Base-by-base conservation (phyloP, 2,888 invertebrate species). In the Idaea dimidiata region DNA sequence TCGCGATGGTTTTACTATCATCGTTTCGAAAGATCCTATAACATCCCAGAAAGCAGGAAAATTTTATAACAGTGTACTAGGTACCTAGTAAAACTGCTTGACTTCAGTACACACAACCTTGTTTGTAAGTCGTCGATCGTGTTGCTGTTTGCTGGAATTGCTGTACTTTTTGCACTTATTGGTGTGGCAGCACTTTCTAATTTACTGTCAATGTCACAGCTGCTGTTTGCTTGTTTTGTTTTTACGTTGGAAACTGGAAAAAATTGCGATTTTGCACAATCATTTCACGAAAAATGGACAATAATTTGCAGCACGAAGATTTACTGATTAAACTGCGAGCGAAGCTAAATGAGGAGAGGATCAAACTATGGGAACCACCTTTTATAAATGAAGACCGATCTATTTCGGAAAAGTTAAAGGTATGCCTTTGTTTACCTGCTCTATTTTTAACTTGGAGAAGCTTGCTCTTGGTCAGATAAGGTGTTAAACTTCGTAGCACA, bases 291-390 rank as follows among this genome's bases (percentile, higher is more conserved):
- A 71, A 60, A 66, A 90, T 91, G 91, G 89, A 87, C 54, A 66
- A 65, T 0, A 86, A 83, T 72, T 79, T 92, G 14, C 85, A 89
- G 64, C 88, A 91, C 63, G 95, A 96, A 81, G 95, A 95, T 83
- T 86, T 94, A 71, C 86, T 95, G 16, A 94, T 95, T 59, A 94
- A 94, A 87, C 88, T 96, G 16, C 93, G 96, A 18, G 94, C 94
- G 0, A 94, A 94, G 75, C 85, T 97, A 53, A 95, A 96, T 71
- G 87, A 91, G 62, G 94, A 95, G 63, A 93, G 94, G 69, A 91
- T 97, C 6, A 96, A 96, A 79, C 83, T 97, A 64, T 97, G 97
- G 97, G 91, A 95, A 72, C 89, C 94, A 16, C 97, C 97, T 0
- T 97, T 95, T 79, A 94, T 94, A 59, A 80, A 83, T 3, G 63